Evolutionary conservation across 2,888 invertebrate genomes (phyloP), one percentile per base, ranked within the genome.

Genomic region (Elgonia sp.): DNA sequence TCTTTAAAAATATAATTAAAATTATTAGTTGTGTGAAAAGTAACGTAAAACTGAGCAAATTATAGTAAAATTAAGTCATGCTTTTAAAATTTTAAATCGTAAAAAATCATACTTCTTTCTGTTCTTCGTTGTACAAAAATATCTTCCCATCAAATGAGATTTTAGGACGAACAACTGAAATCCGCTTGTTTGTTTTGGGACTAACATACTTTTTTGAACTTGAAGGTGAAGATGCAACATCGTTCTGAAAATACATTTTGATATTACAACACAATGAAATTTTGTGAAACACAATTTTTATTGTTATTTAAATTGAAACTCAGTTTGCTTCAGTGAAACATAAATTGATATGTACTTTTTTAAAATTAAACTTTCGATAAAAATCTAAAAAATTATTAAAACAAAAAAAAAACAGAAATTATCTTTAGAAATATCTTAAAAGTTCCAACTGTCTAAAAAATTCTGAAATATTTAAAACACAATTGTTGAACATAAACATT

Each of bases 181-280:
- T 42, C 29, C 73, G 40, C 21, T 57, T 75, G 60, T 75, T 75
- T 42, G 73, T 75, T 75, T 60, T 75, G 29, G 42, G 60, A 46
- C 53, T 70, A 53, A 70, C 53, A 70, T 70, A 70, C 37, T 70
- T 70, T 18, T 70, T 70, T 18, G 37, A 70, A 29, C 16, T 14
- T 70, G 53, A 53, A 70, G 53, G 42, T 18, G 70, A 70, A 70
- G 70, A 37, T 37, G 53, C n/a, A 53, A 37, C 70, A 37, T n/a
- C n/a, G 10, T 70, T 70, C 70, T 70, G 70, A 29, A 70, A 70
- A 70, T 37, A 53, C n/a, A n/a, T n/a, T 16, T 53, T 53, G 53
- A 53, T 8, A 53, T 53, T 53, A 2, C n/a, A 53, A 53, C 0
- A 46, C 8, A 53, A 53, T 53, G 3, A 53, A 53, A 46, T 29